Evolutionary conservation across 2,113 vertebrate genomes (phyloP).

Genomic region (Mugil cephalus): DNA sequence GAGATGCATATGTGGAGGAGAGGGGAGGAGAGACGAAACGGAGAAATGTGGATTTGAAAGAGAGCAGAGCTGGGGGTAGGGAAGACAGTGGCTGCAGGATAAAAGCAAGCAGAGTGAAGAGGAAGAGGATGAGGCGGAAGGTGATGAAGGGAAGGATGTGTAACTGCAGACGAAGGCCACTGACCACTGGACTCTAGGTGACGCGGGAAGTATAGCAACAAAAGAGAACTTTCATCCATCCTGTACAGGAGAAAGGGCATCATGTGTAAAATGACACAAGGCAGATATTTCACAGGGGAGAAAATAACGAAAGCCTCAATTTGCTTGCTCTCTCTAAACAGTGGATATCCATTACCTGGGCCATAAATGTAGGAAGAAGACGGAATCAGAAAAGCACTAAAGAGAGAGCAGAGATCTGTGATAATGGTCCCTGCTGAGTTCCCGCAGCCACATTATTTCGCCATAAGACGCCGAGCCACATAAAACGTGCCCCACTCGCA

Average conservation of each 20-base stretch:
- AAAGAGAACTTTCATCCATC: conserved; percentile 22
- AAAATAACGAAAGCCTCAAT: conserved; percentile 51
- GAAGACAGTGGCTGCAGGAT: conserved; percentile 2
- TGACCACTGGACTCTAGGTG: conserved; percentile 21
- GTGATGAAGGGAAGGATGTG: conserved; percentile 23
- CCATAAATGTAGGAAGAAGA: conserved; percentile 17
- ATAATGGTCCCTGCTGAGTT: conserved; percentile 28
- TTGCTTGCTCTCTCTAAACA: conserved; percentile 43
- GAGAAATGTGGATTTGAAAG: conserved; percentile 29
- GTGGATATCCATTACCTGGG: conserved; percentile 47
- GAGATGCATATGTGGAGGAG: conserved; percentile 42
- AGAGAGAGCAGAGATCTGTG: conserved; percentile 18
- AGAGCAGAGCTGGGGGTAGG: conserved; percentile 4
- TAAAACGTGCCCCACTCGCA: conserved; percentile 27
- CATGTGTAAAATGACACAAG: too few species aligned
- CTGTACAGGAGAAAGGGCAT: conserved; percentile 18
- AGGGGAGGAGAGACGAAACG: conserved; percentile 16
- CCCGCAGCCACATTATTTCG: conserved; percentile 27
- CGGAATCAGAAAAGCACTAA: conserved; percentile 23
- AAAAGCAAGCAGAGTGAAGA: conserved; percentile 24
- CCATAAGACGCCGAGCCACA: conserved; percentile 26
- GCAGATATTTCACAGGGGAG: conserved; percentile 26
- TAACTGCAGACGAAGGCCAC: conserved; percentile 24
- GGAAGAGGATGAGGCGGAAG: conserved; percentile 8
- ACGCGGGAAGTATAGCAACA: neutral